A percentile compares a stretch with the other conserved stretches of the same genome.
These are phyloP conservation scores for Ranitomeya imitator DNA, from an alignment of 2,113 vertebrate genomes.

Conservation along the genomic window DNA sequence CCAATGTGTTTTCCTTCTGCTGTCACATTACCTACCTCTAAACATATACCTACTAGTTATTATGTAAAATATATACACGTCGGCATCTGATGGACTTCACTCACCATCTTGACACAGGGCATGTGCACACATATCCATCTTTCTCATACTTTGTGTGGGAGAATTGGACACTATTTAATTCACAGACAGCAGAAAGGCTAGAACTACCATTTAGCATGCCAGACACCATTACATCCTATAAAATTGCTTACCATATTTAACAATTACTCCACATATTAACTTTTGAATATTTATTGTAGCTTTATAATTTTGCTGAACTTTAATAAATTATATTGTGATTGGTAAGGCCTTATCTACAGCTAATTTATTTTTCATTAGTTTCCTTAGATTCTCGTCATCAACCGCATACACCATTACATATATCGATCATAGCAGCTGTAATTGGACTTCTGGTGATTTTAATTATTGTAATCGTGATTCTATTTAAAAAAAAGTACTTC, in stretches of 20 bases:
- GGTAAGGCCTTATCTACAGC: not conserved
- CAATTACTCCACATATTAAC: not conserved
- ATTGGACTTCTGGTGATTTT: not conserved
- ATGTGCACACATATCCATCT: too few species aligned
- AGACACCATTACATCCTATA: not conserved
- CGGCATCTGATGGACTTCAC: too few species aligned
- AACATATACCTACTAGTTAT: too few species aligned
- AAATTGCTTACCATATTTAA: not conserved
- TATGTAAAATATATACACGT: too few species aligned
- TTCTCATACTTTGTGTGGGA: too few species aligned
- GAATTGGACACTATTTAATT: not conserved
- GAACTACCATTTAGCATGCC: not conserved
- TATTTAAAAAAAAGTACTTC: conserved; percentile 23
- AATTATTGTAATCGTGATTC: not conserved
- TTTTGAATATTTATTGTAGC: not conserved
- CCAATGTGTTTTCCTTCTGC: too few species aligned
- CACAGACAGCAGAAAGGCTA: not conserved
- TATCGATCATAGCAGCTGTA: not conserved
- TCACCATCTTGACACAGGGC: too few species aligned
- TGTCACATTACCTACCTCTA: too few species aligned
- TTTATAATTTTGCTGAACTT: not conserved
- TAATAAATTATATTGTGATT: not conserved
- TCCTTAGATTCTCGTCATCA: not conserved
- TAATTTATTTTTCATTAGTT: not conserved
- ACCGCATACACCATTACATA: not conserved